phyloP scores from a whole-genome alignment of 2,888 invertebrate genomes.

The Aphrophora alni region DNA sequence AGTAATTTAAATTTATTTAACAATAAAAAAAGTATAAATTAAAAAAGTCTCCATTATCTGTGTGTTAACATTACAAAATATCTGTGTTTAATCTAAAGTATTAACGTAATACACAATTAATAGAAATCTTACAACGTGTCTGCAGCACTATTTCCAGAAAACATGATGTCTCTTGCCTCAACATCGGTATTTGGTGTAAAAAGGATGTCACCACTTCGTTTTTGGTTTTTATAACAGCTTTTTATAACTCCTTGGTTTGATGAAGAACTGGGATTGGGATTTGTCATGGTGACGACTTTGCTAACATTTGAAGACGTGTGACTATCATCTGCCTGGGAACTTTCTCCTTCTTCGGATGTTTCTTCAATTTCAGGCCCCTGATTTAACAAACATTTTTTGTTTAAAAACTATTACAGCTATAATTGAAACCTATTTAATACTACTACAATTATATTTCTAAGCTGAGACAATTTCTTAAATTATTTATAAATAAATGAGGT shows the following conservation, averaged over 20 bases:
- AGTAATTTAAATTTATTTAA: too few species aligned
- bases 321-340: constrained; percentile 46
- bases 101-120: too few species aligned
- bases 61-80: too few species aligned
- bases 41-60: too few species aligned
- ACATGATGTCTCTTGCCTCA: neutral
- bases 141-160: neutral
- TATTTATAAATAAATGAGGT: too few species aligned
- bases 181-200: neutral
- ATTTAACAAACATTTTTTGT: neutral
- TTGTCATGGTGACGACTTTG: neutral
- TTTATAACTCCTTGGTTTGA: neutral
- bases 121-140: neutral
- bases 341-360: constrained; percentile 52
- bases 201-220: neutral
- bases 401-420: neutral
- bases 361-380: constrained; percentile 53
- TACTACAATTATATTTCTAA: too few species aligned
- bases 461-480: too few species aligned
- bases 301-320: neutral
- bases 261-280: neutral
- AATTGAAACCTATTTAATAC: too few species aligned
- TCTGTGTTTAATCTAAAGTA: too few species aligned
- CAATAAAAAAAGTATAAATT: too few species aligned
- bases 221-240: neutral